A percentile compares a stretch with the other conserved stretches of the same genome.
Conservation (phyloP, 2,797 vertebrate species). For the Notamacropus eugenii region DNA sequence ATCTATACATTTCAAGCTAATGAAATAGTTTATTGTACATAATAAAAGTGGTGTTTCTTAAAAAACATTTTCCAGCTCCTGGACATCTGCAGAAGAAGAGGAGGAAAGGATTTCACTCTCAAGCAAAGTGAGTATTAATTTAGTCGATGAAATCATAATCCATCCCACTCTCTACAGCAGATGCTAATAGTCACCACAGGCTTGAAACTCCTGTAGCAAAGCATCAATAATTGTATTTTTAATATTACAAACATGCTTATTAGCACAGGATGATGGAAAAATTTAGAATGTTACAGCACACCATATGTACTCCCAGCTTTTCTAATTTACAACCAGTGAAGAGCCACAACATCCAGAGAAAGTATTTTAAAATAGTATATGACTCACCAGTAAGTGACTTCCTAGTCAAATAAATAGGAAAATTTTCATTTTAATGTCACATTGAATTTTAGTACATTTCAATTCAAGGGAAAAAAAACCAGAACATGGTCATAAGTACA, state of each 20-base stretch:
- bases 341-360: slow-evolving; percentile 72
- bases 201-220: slow-evolving; percentile 64
- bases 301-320: slow-evolving; percentile 62
- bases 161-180: slow-evolving; percentile 70
- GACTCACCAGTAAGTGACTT: slow-evolving; percentile 78
- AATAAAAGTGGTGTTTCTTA: slow-evolving; percentile 67
- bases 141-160: slow-evolving; percentile 68
- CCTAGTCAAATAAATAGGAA: slow-evolving; percentile 91
- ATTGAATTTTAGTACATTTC: slow-evolving; percentile 94
- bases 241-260: slow-evolving; percentile 70
- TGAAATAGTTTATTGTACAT: slow-evolving; percentile 70
- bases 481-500: slow-evolving; percentile 94
- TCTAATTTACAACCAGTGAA: slow-evolving; percentile 72
- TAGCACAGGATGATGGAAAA: slow-evolving; percentile 71
- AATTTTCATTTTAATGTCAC: slow-evolving; percentile 96
- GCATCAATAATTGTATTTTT: slow-evolving; percentile 63
- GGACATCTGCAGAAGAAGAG: slow-evolving; percentile 57
- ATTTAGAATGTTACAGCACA: slow-evolving; percentile 62
- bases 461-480: slow-evolving; percentile 91
- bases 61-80: slow-evolving; percentile 66
- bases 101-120: slow-evolving; percentile 73
- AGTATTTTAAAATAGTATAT: slow-evolving; percentile 77
- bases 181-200: slow-evolving; percentile 65
- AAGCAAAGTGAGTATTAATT: slow-evolving; percentile 58
- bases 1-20: slow-evolving; percentile 76